Evolutionary conservation across 2,797 vertebrate species (phyloP), one percentile per base, ranked within the genome.

Genomic region (Girardinus metallicus): DNA sequence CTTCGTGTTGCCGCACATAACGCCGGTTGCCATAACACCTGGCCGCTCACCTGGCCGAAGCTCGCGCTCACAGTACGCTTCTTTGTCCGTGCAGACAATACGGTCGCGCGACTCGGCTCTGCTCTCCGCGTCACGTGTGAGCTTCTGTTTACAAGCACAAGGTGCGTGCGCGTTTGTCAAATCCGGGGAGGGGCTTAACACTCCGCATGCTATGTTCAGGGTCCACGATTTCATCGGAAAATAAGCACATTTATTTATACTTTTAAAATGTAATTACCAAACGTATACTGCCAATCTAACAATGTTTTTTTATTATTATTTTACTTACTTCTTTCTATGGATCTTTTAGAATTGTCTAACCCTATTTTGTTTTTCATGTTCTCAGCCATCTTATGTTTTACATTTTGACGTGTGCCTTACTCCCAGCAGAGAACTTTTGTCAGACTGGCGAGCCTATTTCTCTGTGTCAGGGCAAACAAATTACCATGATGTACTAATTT

Each of bases 141-240:
- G 91, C 80, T 90, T 97, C 93, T 98, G 97, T 98, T 98, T 97
- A 98, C 97, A 97, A 97, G 96, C 95, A 89, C 34, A 86, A 85
- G 84, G 80, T 84, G 88, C 93, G 91, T 92, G 91, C 90, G 92
- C 85, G 91, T 88, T 88, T 88, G 91, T 88, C 88, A 83, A 85
- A 91, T 91, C 87, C 92, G 91, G 90, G 91, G 93, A 83, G 91
- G 92, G 90, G 77, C 85, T 89, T 91, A 85, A 82, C 66, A 12
- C 66, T 18, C 31, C 51, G 1, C 0, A 16, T 77, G 93, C 0
- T 49, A 76, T 82, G 4, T 94, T 93, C 80, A 86, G 0, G 2
- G 0, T 12, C 76, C 36, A 1, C 0, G 21, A n/a, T 71, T 71
- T 44, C 12, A 29, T 71, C 26, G 68, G 68, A 11, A 44, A 71